phyloP scores from a whole-genome alignment of 2,113 vertebrate genomes.

The Elephas maximus region DNA sequence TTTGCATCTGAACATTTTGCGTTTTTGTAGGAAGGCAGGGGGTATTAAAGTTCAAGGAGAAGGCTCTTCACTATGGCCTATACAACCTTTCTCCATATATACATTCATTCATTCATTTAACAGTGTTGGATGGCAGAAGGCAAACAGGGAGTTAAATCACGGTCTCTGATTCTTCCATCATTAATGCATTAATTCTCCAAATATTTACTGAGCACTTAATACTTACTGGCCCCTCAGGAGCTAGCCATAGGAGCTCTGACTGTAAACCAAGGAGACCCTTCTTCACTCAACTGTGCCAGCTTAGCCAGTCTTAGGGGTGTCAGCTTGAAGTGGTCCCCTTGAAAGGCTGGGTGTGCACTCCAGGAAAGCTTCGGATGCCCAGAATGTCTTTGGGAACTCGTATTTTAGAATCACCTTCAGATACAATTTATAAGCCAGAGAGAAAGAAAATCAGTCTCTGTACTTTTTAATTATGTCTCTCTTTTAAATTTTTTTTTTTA shows the following conservation, averaged over 20 bases:
- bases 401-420: slow-evolving; percentile 45
- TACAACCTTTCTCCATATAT: neutral
- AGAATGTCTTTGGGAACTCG: slow-evolving; percentile 6
- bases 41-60: neutral
- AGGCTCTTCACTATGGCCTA: neutral
- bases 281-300: neutral
- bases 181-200: neutral
- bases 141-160: neutral
- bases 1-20: slow-evolving; percentile 2
- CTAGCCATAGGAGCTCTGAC: neutral
- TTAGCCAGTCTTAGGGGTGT: neutral
- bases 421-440: slow-evolving; percentile 22
- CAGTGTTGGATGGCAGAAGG: neutral
- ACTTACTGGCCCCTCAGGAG: neutral
- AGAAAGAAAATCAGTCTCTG: neutral
- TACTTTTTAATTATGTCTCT: slow-evolving; percentile 44
- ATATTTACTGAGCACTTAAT: neutral
- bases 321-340: neutral
- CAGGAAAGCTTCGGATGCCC: neutral
- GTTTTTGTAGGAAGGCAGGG: neutral
- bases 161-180: neutral
- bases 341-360: neutral
- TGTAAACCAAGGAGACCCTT: neutral
- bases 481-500: neutral
- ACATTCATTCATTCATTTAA: neutral